A percentile compares a stretch with the other conserved stretches of the same genome.
Conservation (phyloP, 2,888 invertebrate genomes). For the Drosophila meridiana region DNA sequence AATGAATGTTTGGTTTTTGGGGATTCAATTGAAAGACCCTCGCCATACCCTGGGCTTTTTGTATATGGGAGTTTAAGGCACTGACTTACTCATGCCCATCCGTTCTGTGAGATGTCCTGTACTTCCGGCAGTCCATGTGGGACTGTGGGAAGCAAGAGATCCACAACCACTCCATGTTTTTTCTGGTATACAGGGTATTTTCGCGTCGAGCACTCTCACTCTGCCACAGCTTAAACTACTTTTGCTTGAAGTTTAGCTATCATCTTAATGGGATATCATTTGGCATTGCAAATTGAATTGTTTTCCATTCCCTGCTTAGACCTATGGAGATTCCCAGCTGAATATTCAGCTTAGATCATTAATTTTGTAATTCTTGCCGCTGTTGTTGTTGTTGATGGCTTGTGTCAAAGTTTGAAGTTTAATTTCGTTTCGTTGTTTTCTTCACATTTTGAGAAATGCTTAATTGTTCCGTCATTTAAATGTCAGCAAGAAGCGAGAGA, state of each 20-base stretch:
- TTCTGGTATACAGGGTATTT: background rate
- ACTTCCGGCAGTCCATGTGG: too few species aligned
- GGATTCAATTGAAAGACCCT: background rate
- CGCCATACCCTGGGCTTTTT: background rate
- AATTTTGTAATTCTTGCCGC: constrained; percentile 18
- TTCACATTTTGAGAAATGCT: constrained; percentile 19
- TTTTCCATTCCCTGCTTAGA: background rate
- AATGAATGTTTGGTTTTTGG: background rate
- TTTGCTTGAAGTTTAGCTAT: background rate
- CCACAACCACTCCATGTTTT: too few species aligned
- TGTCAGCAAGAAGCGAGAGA: constrained; percentile 3
- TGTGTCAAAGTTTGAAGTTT: constrained; percentile 39
- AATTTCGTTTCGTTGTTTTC: constrained; percentile 25
- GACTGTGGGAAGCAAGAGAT: too few species aligned
- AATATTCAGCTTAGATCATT: constrained; percentile 22
- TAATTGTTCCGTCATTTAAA: constrained; percentile 38
- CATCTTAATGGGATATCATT: background rate
- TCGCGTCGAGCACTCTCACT: background rate
- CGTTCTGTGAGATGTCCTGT: too few species aligned
- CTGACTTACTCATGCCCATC: too few species aligned
- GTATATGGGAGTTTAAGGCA: too few species aligned
- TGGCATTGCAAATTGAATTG: background rate
- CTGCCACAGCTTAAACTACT: background rate
- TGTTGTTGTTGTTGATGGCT: background rate
- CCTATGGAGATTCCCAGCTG: background rate